These are phyloP conservation scores for Cybosia mesomella DNA, from an alignment of 2,888 invertebrate species.

Conservation along the genomic window DNA sequence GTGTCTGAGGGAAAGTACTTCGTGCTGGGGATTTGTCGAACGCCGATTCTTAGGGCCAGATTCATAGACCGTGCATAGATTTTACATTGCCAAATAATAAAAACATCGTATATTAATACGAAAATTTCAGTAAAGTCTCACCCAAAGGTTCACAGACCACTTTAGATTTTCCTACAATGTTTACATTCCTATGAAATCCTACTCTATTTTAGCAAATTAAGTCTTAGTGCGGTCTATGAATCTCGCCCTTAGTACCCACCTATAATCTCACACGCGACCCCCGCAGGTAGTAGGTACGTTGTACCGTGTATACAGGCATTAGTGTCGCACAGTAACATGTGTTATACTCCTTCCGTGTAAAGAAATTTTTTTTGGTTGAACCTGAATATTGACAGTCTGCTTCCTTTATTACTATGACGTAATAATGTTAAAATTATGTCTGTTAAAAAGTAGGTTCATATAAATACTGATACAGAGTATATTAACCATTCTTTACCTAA, in stretches of 20 bases:
- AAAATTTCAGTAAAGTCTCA: not conserved
- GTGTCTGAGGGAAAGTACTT: conserved; percentile 47
- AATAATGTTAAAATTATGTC: conserved; percentile 13
- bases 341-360: conserved; percentile 11
- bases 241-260: conserved; percentile 9
- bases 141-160: not conserved
- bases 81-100: not conserved
- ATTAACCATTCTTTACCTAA: too few relatives aligned
- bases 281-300: conserved; percentile 2
- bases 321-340: conserved; percentile 4
- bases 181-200: not conserved
- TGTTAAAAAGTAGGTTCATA: conserved; percentile 30
- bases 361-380: conserved; percentile 25
- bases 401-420: conserved; percentile 3
- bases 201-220: not conserved
- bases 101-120: not conserved
- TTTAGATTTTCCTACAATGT: not conserved
- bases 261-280: conserved; percentile 39
- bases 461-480: not conserved
- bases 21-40: conserved; percentile 66
- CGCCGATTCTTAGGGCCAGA: conserved; percentile 56
- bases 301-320: conserved; percentile 8
- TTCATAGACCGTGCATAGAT: not conserved
- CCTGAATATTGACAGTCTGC: conserved; percentile 17
- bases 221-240: not conserved